Evolutionary conservation across 2,888 invertebrate genomes (phyloP).

Genomic region (Troides oblongomaculatus): DNA sequence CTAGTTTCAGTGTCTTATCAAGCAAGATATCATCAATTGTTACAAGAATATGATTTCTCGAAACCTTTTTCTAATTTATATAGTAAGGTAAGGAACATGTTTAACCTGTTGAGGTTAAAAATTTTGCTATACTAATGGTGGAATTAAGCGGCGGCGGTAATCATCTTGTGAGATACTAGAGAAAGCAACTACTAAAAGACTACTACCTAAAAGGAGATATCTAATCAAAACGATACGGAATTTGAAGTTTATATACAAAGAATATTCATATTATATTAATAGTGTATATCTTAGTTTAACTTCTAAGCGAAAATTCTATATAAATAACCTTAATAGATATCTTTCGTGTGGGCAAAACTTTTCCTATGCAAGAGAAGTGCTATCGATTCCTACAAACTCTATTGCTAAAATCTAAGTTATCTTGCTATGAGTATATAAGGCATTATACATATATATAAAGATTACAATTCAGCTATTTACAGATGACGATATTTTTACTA

Average conservation of each 20-base stretch:
- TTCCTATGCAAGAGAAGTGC: constrained; percentile 22
- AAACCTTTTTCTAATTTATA: neutral
- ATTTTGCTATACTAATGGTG: neutral
- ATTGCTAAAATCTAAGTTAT: constrained; percentile 1
- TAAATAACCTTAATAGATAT: neutral
- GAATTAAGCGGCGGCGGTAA: neutral
- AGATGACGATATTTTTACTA: constrained; percentile 1
- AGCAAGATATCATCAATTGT: neutral
- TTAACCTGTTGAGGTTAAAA: neutral
- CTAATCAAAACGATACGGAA: no score
- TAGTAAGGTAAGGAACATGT: neutral
- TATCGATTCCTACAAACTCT: constrained; percentile 2
- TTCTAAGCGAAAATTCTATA: neutral
- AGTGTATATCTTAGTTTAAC: neutral
- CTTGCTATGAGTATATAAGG: constrained; percentile 5
- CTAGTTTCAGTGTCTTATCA: no score
- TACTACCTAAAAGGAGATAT: neutral
- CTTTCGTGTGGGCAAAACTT: constrained; percentile 18
- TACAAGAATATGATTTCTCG: neutral
- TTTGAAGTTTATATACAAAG: no score
- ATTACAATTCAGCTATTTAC: constrained; percentile 30
- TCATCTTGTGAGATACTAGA: neutral
- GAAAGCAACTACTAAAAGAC: neutral
- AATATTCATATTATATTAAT: no score
- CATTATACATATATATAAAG: constrained; percentile 1